Evolutionary conservation across 30 jellyfish, hydroid and myxozoan species (phyloP).

Genomic region (Haliclystus octoradiatus): DNA sequence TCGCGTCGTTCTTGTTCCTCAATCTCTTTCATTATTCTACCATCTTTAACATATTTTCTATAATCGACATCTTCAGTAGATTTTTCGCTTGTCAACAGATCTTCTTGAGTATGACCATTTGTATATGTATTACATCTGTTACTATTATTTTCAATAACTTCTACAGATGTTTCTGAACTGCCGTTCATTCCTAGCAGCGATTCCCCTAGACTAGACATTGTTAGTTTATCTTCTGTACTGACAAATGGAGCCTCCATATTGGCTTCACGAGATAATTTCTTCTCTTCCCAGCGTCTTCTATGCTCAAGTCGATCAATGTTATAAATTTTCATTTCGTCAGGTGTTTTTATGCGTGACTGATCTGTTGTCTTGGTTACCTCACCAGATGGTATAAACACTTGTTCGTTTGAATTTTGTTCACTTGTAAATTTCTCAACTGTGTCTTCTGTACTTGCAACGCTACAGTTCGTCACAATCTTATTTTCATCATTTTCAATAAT

Average conservation of each 20-base stretch:
- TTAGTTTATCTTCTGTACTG: neutral
- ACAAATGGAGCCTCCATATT: neutral
- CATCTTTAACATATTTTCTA: neutral
- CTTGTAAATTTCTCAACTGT: neutral
- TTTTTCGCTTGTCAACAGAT: no score
- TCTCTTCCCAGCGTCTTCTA: neutral
- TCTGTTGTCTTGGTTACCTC: neutral
- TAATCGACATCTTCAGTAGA: neutral
- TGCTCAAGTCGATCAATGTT: neutral
- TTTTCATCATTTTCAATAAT: no score
- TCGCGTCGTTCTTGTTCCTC: conserved; percentile 1
- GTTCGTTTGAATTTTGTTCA: no score
- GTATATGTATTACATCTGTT: neutral
- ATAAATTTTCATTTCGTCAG: neutral
- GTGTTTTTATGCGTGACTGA: neutral
- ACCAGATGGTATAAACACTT: no score
- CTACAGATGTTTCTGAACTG: neutral
- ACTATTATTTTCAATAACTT: neutral
- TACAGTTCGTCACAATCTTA: no score
- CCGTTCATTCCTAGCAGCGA: neutral
- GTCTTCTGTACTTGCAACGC: neutral
- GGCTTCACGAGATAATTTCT: neutral
- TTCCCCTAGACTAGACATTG: neutral
- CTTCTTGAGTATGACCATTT: neutral
- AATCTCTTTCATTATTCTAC: neutral